phyloP scores from a whole-genome alignment of 1,140 invertebrate genomes.

The Lutraria rhynchaena region DNA sequence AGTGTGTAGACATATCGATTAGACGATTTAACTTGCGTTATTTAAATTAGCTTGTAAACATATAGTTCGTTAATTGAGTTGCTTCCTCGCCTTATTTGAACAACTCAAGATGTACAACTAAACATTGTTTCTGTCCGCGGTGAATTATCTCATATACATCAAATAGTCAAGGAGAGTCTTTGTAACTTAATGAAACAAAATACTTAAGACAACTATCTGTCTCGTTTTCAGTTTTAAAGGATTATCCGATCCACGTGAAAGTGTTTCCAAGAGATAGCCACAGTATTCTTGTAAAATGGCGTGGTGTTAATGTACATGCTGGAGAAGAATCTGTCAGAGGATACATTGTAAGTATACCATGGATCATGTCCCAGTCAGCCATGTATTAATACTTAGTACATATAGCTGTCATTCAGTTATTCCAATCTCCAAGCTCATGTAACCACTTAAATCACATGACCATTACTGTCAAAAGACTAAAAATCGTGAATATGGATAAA shows the following conservation, averaged over 20 bases:
- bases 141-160: background rate
- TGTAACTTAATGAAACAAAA: background rate
- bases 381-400: too few species aligned
- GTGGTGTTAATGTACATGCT: background rate
- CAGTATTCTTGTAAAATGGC: conserved; percentile 8
- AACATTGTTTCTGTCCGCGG: background rate
- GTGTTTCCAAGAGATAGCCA: background rate
- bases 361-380: too few species aligned
- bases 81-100: background rate
- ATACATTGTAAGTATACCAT: conserved; percentile 15
- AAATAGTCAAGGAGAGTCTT: background rate
- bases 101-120: background rate
- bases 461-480: too few species aligned
- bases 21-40: background rate
- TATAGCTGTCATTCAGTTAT: too few species aligned
- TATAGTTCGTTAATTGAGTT: background rate
- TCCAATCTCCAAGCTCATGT: too few species aligned
- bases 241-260: background rate
- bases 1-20: too few species aligned
- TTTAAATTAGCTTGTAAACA: background rate
- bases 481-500: too few species aligned
- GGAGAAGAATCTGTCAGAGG: background rate
- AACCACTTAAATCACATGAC: too few species aligned
- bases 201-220: background rate
- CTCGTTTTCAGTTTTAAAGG: background rate